phyloP scores from a whole-genome alignment of 2,797 vertebrate genomes.

The Oryzias dopingdopingensis region DNA sequence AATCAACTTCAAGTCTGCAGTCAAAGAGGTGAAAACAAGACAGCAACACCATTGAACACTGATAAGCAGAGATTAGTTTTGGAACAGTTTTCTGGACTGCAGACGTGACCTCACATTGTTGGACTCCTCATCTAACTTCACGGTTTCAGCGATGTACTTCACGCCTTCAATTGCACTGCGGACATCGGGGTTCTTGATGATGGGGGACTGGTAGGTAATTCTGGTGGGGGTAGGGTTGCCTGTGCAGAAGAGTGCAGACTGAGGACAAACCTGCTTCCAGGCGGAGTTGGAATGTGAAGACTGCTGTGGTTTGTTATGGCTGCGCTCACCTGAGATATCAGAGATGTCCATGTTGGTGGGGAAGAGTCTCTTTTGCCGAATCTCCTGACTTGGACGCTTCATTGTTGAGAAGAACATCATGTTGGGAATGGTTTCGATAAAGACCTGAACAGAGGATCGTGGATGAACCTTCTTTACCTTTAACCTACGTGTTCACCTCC shows the following conservation, averaged over 20 bases:
- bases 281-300: too few relatives aligned
- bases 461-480: too few relatives aligned
- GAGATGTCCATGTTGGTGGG: constrained; percentile 92
- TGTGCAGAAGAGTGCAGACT: constrained; percentile 42
- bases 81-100: too few relatives aligned
- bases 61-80: background rate
- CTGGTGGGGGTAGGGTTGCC: constrained; percentile 81
- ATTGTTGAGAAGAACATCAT: constrained; percentile 98
- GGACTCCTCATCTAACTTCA: constrained; percentile 92
- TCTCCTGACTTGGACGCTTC: constrained; percentile 90
- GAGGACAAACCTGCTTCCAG: background rate
- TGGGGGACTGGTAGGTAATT: constrained; percentile 85
- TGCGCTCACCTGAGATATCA: constrained; percentile 83
- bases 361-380: constrained; percentile 82
- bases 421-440: constrained; percentile 94
- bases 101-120: constrained; percentile 81
- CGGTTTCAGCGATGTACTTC: constrained; percentile 95
- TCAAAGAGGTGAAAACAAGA: too few relatives aligned
- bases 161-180: constrained; percentile 93
- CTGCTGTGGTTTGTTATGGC: too few relatives aligned
- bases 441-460: constrained; percentile 74
- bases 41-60: too few relatives aligned
- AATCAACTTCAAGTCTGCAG: too few relatives aligned
- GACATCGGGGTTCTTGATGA: constrained; percentile 91
- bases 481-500: too few relatives aligned